phyloP scores from a whole-genome alignment of 1,140 invertebrate species.

The Zaprionus ornatus region DNA sequence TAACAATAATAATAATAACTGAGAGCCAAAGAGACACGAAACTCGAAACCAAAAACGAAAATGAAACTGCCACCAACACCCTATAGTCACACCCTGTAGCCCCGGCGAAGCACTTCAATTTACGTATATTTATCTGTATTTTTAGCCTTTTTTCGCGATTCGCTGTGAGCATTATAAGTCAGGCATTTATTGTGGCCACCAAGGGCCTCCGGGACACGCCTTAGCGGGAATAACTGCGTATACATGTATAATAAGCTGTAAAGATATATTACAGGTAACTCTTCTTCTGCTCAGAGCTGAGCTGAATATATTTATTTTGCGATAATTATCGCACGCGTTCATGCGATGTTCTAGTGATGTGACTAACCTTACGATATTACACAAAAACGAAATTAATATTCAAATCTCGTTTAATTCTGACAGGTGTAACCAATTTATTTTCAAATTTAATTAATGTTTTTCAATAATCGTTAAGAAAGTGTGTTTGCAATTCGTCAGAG shows the following conservation, averaged over 20 bases:
- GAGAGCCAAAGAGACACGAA: conserved; percentile 44
- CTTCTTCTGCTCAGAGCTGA: conserved; percentile 22
- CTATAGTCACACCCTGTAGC: conserved; percentile 79
- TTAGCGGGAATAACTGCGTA: conserved; percentile 10
- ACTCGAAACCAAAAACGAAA: conserved; percentile 20
- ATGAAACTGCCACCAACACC: conserved; percentile 58
- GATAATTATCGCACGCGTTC: conserved; percentile 35
- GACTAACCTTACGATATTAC: not conserved
- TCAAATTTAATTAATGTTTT: not conserved
- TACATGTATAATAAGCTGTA: conserved; percentile 23
- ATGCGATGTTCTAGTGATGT: not conserved
- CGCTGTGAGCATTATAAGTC: conserved; percentile 45
- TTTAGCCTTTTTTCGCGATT: conserved; percentile 50
- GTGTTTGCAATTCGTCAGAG: not conserved
- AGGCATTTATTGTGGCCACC: conserved; percentile 53
- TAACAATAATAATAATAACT: conserved; percentile 54
- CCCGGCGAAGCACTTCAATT: conserved; percentile 59
- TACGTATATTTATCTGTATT: conserved; percentile 55
- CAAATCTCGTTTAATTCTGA: not conserved
- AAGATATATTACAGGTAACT: conserved; percentile 31
- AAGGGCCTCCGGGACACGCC: conserved; percentile 49
- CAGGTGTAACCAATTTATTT: not conserved
- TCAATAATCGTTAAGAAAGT: not conserved
- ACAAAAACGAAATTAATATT: not conserved
- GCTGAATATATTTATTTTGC: conserved; percentile 43